phyloP scores from a whole-genome alignment of 1,140 invertebrate genomes.

The Leptinotarsa undecemlineata region DNA sequence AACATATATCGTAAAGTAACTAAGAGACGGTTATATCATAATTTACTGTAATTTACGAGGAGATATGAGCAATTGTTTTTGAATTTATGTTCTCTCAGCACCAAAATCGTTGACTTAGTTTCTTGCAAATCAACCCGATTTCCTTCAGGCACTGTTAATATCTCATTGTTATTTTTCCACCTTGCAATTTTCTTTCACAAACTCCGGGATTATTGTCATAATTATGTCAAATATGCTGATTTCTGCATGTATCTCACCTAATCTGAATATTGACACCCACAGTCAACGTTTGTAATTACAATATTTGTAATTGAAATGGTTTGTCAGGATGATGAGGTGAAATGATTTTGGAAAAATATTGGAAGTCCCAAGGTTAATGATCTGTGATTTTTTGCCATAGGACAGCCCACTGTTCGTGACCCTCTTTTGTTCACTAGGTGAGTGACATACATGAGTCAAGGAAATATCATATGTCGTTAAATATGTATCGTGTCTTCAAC shows the following conservation, averaged over 20 bases:
- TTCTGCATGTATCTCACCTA: neutral
- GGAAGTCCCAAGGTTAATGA: neutral
- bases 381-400: neutral
- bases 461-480: no score
- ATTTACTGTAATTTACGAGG: slow-evolving; percentile 7
- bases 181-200: neutral
- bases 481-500: no score
- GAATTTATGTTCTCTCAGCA: slow-evolving; percentile 11
- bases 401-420: no score
- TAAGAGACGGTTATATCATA: slow-evolving; percentile 16
- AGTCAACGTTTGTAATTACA: neutral
- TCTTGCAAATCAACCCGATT: slow-evolving; percentile 2
- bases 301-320: neutral
- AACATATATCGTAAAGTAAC: slow-evolving; percentile 16
- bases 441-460: no score
- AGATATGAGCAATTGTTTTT: slow-evolving; percentile 12
- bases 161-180: neutral
- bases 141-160: neutral
- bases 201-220: neutral
- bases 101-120: slow-evolving; percentile 3
- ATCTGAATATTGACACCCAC: neutral
- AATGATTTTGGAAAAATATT: neutral
- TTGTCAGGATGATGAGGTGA: neutral
- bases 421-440: no score
- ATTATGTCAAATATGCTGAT: neutral